Evolutionary conservation across 2,113 vertebrate species (phyloP).

Genomic region (Lycocorax pyrrhopterus): DNA sequence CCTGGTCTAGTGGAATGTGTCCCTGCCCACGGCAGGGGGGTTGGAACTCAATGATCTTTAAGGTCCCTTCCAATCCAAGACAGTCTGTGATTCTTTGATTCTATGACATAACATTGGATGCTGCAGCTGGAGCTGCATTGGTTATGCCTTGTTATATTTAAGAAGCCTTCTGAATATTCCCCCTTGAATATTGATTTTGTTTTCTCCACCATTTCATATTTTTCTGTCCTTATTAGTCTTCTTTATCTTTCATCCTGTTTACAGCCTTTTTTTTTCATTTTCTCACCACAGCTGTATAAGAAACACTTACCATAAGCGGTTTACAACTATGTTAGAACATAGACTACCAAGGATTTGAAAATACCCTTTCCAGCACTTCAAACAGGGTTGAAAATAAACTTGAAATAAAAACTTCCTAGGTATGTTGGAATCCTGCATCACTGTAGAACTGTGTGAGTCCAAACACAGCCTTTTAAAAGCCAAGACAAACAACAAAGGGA

Average conservation of each 20-base stretch:
- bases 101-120: not conserved
- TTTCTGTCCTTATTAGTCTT: not conserved
- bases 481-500: slow-evolving; percentile 12
- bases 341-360: not conserved
- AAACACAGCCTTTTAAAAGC: not conserved
- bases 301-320: not conserved
- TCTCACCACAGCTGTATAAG: not conserved
- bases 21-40: not conserved
- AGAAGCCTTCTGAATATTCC: not conserved
- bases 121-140: not conserved
- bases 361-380: not conserved
- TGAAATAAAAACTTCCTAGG: not conserved
- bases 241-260: not conserved
- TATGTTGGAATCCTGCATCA: not conserved
- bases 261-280: not conserved
- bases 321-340: not conserved
- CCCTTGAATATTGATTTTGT: not conserved
- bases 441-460: not conserved
- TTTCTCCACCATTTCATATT: not conserved
- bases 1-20: not conserved
- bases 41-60: not conserved
- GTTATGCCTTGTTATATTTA: not conserved
- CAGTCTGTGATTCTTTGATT: not conserved
- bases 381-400: not conserved
- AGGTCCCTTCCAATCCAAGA: not conserved